Conservation (phyloP, 1,140 invertebrate genomes). For the Gryon sp. region DNA sequence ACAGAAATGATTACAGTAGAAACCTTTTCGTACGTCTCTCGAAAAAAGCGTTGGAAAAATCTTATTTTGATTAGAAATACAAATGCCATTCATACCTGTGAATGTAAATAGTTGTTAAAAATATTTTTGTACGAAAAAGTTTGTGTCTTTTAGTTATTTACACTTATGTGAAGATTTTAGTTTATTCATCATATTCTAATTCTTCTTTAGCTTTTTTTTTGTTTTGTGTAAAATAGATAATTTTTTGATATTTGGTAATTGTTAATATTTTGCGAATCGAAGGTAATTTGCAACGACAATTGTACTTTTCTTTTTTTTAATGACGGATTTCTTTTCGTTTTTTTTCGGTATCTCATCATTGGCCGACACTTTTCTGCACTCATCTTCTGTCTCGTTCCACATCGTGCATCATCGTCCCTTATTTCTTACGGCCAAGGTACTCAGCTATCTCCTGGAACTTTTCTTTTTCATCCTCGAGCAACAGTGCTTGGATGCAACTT, state of each 20-base stretch:
- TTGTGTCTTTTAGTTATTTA: too few species aligned
- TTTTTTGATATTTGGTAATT: slow-evolving; percentile 9
- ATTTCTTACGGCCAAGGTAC: slow-evolving; percentile 80
- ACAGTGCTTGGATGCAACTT: slow-evolving; percentile 82
- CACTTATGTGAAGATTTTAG: too few species aligned
- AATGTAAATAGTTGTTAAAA: too few species aligned
- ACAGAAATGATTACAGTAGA: slow-evolving; percentile 18
- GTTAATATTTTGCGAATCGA: slow-evolving; percentile 2
- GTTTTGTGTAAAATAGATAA: slow-evolving; percentile 12
- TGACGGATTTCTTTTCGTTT: slow-evolving; percentile 26
- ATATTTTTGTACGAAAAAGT: slow-evolving; percentile 26
- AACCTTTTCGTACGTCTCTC: slow-evolving; percentile 31
- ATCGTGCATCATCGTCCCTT: slow-evolving; percentile 66
- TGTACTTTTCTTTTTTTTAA: slow-evolving; percentile 30
- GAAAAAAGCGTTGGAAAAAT: neutral
- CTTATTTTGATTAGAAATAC: too few species aligned
- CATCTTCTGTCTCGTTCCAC: slow-evolving; percentile 20
- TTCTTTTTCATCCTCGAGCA: slow-evolving; percentile 81
- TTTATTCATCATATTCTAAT: too few species aligned
- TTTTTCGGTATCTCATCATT: slow-evolving; percentile 27
- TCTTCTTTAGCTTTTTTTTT: neutral
- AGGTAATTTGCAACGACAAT: slow-evolving; percentile 34
- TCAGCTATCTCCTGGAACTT: slow-evolving; percentile 82
- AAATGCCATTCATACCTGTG: too few species aligned
- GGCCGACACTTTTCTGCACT: slow-evolving; percentile 11